Conservation (phyloP, 2,797 vertebrate species). For the Aulostomus chinensis region DNA sequence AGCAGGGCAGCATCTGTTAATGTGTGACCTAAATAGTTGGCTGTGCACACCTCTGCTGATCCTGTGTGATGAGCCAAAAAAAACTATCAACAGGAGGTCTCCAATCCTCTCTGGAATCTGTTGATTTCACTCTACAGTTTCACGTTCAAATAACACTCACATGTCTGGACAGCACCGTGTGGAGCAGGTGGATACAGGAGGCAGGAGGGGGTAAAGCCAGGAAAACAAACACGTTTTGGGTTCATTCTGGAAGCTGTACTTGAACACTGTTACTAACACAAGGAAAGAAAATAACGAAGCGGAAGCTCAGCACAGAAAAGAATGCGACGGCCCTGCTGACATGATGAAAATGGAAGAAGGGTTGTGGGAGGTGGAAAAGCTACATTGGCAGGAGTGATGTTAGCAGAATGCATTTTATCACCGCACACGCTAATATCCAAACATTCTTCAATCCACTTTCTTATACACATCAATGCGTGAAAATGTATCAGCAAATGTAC, state of each 20-base stretch:
- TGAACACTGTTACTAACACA: not conserved
- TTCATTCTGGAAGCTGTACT: constrained; percentile 4
- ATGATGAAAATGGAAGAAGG: constrained; percentile 50
- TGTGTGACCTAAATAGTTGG: constrained; percentile 15
- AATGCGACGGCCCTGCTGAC: constrained; percentile 31
- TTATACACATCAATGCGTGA: too few relatives aligned
- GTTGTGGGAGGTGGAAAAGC: constrained; percentile 39
- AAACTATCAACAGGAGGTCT: constrained; percentile 31
- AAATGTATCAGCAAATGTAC: too few relatives aligned
- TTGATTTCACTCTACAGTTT: constrained; percentile 26
- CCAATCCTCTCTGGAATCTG: constrained; percentile 42
- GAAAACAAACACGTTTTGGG: constrained; percentile 1
- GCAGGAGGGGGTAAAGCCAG: not conserved
- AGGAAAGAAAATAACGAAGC: constrained; percentile 5
- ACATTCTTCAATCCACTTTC: constrained; percentile 30
- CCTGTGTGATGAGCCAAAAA: constrained; percentile 46
- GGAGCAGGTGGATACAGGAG: constrained; percentile 1
- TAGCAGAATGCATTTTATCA: constrained; percentile 47
- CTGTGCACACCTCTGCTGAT: constrained; percentile 20
- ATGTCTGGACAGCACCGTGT: constrained; percentile 3
- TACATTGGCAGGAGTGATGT: constrained; percentile 43
- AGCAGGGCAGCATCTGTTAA: constrained; percentile 19
- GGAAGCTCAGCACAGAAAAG: constrained; percentile 11
- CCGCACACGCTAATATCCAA: constrained; percentile 42
- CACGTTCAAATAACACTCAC: constrained; percentile 25